These are phyloP conservation scores for Melanostoma mellinum DNA, from an alignment of 2,888 invertebrate genomes.

Conservation along the genomic window DNA sequence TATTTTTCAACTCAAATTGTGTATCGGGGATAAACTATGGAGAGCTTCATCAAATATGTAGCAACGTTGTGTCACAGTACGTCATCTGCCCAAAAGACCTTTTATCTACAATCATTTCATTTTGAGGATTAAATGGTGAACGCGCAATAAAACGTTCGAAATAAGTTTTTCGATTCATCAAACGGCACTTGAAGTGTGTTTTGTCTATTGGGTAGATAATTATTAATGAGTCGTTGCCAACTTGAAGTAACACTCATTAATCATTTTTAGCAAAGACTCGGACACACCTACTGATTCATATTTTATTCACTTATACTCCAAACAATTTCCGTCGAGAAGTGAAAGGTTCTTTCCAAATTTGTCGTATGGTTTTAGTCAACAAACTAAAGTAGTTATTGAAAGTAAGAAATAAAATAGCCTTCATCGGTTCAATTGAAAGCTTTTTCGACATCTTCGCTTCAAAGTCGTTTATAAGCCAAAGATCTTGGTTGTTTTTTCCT, in stretches of 20 bases:
- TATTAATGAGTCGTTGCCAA: background rate
- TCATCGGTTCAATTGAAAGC: no score
- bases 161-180: conserved; percentile 5
- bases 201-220: background rate
- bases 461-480: no score
- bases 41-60: no score
- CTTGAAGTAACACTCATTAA: conserved; percentile 9
- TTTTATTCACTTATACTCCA: no score
- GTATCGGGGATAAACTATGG: background rate
- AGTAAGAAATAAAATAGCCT: no score
- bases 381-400: no score
- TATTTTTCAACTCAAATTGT: background rate
- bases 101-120: background rate
- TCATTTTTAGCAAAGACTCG: conserved; percentile 1
- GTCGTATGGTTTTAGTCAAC: no score
- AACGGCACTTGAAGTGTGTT: background rate
- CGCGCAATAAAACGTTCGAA: background rate
- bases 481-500: no score
- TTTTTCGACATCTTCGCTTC: no score
- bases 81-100: background rate
- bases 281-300: no score
- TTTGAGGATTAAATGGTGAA: background rate
- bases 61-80: background rate
- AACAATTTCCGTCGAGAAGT: no score
- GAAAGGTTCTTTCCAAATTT: no score